Conservation (phyloP, 2,888 invertebrate genomes). For the Rapana venosa region DNA sequence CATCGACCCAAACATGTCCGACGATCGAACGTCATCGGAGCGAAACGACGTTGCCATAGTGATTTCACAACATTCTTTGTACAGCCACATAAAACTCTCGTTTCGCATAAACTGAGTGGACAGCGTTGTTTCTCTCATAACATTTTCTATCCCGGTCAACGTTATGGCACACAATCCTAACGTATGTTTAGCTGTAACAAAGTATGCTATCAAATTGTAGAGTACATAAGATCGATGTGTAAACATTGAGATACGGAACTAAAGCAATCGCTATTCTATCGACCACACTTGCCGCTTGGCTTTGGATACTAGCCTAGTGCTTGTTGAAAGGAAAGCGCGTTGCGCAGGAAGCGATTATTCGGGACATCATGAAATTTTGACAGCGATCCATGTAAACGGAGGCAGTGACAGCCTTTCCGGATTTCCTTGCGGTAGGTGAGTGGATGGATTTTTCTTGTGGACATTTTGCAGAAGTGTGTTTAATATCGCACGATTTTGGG, state of each 20-base stretch:
- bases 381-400: too few relatives aligned
- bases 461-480: too few relatives aligned
- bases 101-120: neutral
- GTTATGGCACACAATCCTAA: neutral
- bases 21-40: neutral
- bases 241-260: conserved; percentile 6
- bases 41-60: neutral
- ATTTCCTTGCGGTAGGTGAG: too few relatives aligned
- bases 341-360: too few relatives aligned
- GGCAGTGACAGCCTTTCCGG: too few relatives aligned
- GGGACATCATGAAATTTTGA: too few relatives aligned
- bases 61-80: neutral
- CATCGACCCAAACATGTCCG: neutral
- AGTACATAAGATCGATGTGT: neutral
- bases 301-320: neutral
- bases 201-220: neutral
- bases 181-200: neutral
- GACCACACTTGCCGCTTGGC: neutral
- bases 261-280: neutral
- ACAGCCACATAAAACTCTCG: neutral
- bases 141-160: neutral
- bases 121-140: neutral
- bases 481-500: too few relatives aligned
- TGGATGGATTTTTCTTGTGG: too few relatives aligned
- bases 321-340: neutral